These are phyloP conservation scores for Cardiocondyla obscurior DNA, from an alignment of 1,140 invertebrate genomes.

Conservation along the genomic window DNA sequence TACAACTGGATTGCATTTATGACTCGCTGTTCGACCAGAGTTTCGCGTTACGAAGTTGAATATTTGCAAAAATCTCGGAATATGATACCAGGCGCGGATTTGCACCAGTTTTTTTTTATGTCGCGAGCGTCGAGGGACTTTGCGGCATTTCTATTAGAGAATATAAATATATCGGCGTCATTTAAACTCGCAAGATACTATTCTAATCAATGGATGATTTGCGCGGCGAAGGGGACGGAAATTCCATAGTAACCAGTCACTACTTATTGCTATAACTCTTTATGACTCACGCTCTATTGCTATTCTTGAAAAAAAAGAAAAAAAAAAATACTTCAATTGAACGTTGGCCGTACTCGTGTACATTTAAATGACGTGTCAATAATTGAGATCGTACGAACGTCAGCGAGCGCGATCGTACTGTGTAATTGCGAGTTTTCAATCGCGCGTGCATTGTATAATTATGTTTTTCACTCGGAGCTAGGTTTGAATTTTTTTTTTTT, in stretches of 20 bases:
- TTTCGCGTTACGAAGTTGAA: neutral
- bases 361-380: conserved; percentile 18
- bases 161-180: neutral
- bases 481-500: neutral
- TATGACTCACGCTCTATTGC: conserved; percentile 28
- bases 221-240: neutral
- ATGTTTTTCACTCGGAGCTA: neutral
- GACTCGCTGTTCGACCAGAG: neutral
- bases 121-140: neutral
- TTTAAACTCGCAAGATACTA: conserved; percentile 38
- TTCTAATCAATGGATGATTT: conserved; percentile 34
- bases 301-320: conserved; percentile 9
- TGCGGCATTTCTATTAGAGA: neutral
- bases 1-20: neutral
- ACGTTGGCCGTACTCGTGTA: neutral
- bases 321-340: neutral
- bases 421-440: conserved; percentile 2
- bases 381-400: neutral
- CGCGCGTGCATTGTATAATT: neutral
- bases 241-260: conserved; percentile 41
- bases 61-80: neutral
- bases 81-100: neutral
- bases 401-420: neutral
- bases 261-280: conserved; percentile 1
- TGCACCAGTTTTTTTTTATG: neutral